Evolutionary conservation across 2,888 invertebrate species (phyloP).

Genomic region (Stenodema calcarata): DNA sequence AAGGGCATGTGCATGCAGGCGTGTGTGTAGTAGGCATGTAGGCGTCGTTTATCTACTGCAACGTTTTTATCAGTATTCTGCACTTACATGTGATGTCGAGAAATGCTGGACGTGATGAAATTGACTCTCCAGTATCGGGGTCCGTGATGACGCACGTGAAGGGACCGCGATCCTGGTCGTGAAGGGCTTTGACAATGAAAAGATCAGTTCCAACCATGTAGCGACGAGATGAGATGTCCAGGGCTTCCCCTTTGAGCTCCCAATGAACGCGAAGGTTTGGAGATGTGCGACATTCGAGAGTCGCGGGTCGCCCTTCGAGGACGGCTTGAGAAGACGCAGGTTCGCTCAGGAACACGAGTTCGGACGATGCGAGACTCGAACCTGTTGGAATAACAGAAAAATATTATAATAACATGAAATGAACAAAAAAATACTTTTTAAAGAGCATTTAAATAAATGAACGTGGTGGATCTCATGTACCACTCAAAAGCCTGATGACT

Average conservation of each 20-base stretch:
- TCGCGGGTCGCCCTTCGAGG: constrained; percentile 26
- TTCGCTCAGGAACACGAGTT: constrained; percentile 28
- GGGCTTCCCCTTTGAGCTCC: constrained; percentile 40
- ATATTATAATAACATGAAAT: no score
- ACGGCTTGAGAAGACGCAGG: constrained; percentile 22
- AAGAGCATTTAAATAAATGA: no score
- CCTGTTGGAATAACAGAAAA: background rate
- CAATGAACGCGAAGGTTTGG: constrained; percentile 47
- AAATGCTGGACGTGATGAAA: constrained; percentile 41
- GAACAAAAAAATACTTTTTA: no score
- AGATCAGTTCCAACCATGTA: constrained; percentile 50
- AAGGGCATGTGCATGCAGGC: no score
- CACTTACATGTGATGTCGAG: constrained; percentile 51
- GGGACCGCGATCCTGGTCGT: constrained; percentile 49
- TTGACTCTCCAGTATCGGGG: constrained; percentile 29
- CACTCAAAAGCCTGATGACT: no score
- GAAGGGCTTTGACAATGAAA: constrained; percentile 47
- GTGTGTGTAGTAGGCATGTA: no score
- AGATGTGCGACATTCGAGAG: constrained; percentile 12
- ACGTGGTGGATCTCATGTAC: no score
- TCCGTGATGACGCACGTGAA: constrained; percentile 50
- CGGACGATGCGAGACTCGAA: background rate
- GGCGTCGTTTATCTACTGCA: no score
- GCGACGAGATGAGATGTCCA: constrained; percentile 41
- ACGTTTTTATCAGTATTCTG: background rate